These are phyloP conservation scores for Pseudomyrmex pallidus DNA, from an alignment of 1,140 invertebrate genomes.

Conservation along the genomic window DNA sequence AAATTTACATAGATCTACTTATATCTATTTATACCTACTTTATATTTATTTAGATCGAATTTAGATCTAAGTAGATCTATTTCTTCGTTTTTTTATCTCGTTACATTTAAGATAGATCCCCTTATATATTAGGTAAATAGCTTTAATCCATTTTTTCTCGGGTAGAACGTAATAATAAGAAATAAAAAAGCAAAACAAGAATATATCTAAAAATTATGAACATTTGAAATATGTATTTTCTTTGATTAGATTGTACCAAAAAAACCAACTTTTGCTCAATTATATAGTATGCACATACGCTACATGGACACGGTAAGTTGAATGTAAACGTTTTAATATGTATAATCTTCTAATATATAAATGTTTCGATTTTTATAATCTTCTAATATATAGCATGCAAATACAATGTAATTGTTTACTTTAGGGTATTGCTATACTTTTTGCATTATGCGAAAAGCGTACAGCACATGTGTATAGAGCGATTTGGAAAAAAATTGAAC, in stretches of 20 bases:
- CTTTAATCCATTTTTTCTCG: too few relatives aligned
- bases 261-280: background rate
- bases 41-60: too few relatives aligned
- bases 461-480: background rate
- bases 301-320: slow-evolving; percentile 22
- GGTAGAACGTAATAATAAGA: background rate
- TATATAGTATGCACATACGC: background rate
- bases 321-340: background rate
- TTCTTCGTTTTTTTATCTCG: too few relatives aligned
- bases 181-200: too few relatives aligned
- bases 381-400: too few relatives aligned
- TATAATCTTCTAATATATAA: too few relatives aligned
- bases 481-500: slow-evolving; percentile 2
- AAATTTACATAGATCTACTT: too few relatives aligned
- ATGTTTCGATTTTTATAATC: too few relatives aligned
- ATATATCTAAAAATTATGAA: background rate
- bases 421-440: background rate
- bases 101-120: too few relatives aligned
- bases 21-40: too few relatives aligned
- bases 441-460: slow-evolving; percentile 11
- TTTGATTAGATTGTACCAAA: background rate
- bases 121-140: too few relatives aligned
- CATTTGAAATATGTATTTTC: background rate
- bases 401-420: background rate
- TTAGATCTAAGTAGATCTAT: too few relatives aligned